These are phyloP conservation scores for Girardinichthys multiradiatus DNA, from an alignment of 2,113 vertebrate species.

Conservation along the genomic window DNA sequence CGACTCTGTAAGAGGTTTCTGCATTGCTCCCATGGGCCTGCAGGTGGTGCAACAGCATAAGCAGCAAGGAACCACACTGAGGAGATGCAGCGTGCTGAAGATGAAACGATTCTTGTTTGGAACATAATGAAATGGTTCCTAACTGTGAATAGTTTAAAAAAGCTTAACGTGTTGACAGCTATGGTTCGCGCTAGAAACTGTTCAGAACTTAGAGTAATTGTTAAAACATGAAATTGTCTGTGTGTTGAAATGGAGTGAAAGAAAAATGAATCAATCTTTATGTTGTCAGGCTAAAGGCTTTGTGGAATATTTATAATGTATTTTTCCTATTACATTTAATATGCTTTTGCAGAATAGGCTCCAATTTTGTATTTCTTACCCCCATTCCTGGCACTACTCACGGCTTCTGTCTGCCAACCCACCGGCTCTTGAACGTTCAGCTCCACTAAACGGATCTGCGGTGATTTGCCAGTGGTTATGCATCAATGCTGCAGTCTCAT, in stretches of 20 bases:
- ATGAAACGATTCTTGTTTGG: constrained; percentile 52
- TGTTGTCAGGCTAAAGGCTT: neutral
- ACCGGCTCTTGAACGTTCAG: constrained; percentile 71
- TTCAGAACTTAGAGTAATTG: constrained; percentile 1
- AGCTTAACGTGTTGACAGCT: constrained; percentile 1
- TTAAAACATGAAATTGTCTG: constrained; percentile 9
- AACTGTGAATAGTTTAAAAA: constrained; percentile 23
- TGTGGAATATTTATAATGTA: neutral
- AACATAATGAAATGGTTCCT: constrained; percentile 36
- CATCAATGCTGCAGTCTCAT: constrained; percentile 78
- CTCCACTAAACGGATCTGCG: constrained; percentile 80
- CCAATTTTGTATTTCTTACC: constrained; percentile 26
- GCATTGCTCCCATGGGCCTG: constrained; percentile 70
- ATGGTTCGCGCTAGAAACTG: neutral
- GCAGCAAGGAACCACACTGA: constrained; percentile 34
- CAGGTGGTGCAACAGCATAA: constrained; percentile 79
- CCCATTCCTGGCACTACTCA: constrained; percentile 48
- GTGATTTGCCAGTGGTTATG: constrained; percentile 79
- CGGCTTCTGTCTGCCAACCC: constrained; percentile 66
- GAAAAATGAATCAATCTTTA: constrained; percentile 2
- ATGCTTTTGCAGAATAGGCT: constrained; percentile 11
- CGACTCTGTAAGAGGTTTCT: constrained; percentile 12
- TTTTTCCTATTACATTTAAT: neutral
- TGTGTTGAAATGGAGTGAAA: neutral
- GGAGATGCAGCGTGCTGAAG: constrained; percentile 35